Base-by-base conservation (phyloP, 2,888 invertebrate genomes). In the Agonopterix alstromeriana region DNA sequence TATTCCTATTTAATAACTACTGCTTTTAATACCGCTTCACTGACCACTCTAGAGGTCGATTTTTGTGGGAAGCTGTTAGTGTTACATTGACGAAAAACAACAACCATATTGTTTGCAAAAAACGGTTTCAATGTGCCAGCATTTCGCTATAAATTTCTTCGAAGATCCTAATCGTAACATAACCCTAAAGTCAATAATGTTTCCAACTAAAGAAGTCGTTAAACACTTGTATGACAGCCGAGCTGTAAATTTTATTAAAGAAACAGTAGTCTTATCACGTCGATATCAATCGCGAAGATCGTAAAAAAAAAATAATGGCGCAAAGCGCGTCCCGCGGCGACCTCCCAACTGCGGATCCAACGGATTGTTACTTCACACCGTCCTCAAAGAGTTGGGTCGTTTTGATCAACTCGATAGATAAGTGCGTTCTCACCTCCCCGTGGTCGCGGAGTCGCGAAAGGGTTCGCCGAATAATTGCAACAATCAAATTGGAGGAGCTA, bases 391-490 rank as follows among this genome's bases (percentile, higher is more conserved):
- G 84, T 81, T 80, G 71, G 75, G 72, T 70, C 67, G 74, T 64
- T 63, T 27, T 27, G 27, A 53, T 68, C 86, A 86, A 85, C 64
- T 59, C 60, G 67, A 71, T 63, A 85, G 87, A 88, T 88, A 88
- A 85, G 82, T 77, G 67, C 66, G 74, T 86, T 88, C 87, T 84
- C 86, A 87, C 86, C 83, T 86, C 82, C 81, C 83, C 81, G 82
- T 70, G 80, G 81, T 69, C 77, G 77, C 42, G 12, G 42, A 61
- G 60, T 77, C 70, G 80, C 79, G 77, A 83, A 87, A 86, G 86
- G 87, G 85, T 84, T 85, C 78, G 76, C 74, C 73, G 78, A 86
- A 86, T 85, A 86, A 88, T 87, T 86, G 87, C 87, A 83, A 88
- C 87, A 88, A 87, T 88, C 84, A 84, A 83, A 85, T 75, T 81